Evolutionary conservation across 2,797 vertebrate genomes (phyloP).

Genomic region (Gila robusta): DNA sequence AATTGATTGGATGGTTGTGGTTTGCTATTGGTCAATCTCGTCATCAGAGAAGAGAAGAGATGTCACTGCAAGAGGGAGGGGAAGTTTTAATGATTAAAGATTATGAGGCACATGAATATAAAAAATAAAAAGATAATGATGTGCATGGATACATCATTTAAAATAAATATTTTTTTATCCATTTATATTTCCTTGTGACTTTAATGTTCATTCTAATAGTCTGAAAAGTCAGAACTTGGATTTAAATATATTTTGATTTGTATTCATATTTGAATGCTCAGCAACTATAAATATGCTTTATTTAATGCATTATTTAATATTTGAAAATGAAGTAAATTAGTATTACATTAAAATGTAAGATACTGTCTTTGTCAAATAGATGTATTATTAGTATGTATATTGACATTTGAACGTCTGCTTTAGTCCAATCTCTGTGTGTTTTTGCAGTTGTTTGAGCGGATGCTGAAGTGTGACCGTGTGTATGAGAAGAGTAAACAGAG

Average conservation of each 20-base stretch:
- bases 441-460: constrained; percentile 89
- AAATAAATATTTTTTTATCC: neutral
- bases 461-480: constrained; percentile 95
- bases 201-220: neutral
- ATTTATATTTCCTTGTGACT: neutral
- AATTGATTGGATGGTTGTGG: neutral
- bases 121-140: neutral
- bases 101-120: neutral
- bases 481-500: constrained; percentile 95
- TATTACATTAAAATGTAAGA: neutral
- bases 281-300: neutral
- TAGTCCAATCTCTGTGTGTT: constrained; percentile 12
- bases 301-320: neutral
- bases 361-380: neutral
- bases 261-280: neutral
- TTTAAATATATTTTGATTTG: neutral
- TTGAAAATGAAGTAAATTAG: neutral
- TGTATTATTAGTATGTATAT: neutral
- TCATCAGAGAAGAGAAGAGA: neutral
- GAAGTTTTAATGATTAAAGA: neutral
- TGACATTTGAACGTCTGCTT: neutral
- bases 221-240: neutral
- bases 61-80: neutral
- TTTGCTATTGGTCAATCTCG: neutral
- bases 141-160: no score